phyloP scores from a whole-genome alignment of 2,797 vertebrate species.

The Momotus momota region DNA sequence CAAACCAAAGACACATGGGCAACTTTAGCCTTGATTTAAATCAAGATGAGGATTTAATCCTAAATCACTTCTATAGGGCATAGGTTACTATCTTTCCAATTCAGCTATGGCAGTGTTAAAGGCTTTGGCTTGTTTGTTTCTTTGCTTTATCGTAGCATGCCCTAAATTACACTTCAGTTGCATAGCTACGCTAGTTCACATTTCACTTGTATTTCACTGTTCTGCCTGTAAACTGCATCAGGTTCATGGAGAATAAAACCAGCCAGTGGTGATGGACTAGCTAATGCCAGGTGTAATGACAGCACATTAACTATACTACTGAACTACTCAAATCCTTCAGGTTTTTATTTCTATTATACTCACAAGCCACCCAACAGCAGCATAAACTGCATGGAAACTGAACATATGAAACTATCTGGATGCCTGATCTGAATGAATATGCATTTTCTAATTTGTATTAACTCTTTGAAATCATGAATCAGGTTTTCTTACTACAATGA shows the following conservation, averaged over 20 bases:
- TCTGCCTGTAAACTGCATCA: background rate
- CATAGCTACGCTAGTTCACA: background rate
- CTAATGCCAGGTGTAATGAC: background rate
- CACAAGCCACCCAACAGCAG: background rate
- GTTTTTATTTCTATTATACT: background rate
- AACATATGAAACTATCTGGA: background rate
- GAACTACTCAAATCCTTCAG: background rate
- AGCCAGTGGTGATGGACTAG: fast-evolving
- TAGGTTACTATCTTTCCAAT: background rate
- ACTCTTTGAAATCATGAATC: background rate
- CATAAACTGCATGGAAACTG: background rate
- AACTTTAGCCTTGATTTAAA: background rate
- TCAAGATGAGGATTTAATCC: background rate
- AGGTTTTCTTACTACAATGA: background rate
- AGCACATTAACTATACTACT: background rate
- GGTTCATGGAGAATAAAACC: background rate
- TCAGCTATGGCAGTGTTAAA: background rate
- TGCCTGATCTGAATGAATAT: background rate
- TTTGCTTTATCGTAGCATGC: background rate
- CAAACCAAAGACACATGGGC: background rate
- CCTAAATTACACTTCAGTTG: background rate
- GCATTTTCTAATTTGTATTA: background rate
- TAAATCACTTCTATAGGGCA: background rate
- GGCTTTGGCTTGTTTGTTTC: background rate
- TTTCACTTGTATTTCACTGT: background rate